Percentiles rank a stretch among this genome's conserved stretches.
Conservation (phyloP, 2,113 vertebrate species). For the Hypocryptadius cinnamomeus region DNA sequence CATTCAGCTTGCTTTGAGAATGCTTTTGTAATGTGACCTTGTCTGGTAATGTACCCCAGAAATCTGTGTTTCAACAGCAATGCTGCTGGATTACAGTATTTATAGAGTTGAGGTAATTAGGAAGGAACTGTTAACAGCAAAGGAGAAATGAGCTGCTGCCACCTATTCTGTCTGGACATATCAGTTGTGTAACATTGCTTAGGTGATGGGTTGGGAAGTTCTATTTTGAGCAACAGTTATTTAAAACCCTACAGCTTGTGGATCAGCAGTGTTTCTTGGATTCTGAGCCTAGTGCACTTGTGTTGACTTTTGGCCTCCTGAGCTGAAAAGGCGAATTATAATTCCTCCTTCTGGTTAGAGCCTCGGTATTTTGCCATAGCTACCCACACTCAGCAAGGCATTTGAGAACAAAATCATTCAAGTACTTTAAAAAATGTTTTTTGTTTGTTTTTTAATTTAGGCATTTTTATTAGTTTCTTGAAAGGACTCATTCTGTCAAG, state of each 20-base stretch:
- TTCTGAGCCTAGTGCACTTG: not conserved
- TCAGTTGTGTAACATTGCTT: not conserved
- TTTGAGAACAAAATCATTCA: not conserved
- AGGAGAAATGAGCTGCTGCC: not conserved
- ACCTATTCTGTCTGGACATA: not conserved
- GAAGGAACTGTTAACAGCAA: not conserved
- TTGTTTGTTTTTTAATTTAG: not conserved
- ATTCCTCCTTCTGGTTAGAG: not conserved
- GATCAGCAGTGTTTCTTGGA: not conserved
- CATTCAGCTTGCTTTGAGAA: not conserved
- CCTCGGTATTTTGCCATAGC: not conserved
- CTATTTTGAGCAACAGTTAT: conserved; percentile 56
- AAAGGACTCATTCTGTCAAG: not conserved
- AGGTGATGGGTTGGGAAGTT: conserved; percentile 20
- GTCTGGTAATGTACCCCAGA: not conserved
- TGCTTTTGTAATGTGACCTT: not conserved
- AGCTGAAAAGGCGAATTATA: not conserved
- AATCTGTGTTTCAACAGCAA: not conserved
- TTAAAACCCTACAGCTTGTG: conserved; percentile 17
- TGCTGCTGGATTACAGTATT: not conserved
- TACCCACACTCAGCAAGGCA: not conserved
- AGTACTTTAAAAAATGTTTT: not conserved
- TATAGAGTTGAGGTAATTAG: not conserved
- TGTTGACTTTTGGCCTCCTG: not conserved
- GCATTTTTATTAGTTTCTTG: not conserved